These are phyloP conservation scores for Teinopalpus imperialis DNA, from an alignment of 2,888 invertebrate genomes.

Conservation along the genomic window DNA sequence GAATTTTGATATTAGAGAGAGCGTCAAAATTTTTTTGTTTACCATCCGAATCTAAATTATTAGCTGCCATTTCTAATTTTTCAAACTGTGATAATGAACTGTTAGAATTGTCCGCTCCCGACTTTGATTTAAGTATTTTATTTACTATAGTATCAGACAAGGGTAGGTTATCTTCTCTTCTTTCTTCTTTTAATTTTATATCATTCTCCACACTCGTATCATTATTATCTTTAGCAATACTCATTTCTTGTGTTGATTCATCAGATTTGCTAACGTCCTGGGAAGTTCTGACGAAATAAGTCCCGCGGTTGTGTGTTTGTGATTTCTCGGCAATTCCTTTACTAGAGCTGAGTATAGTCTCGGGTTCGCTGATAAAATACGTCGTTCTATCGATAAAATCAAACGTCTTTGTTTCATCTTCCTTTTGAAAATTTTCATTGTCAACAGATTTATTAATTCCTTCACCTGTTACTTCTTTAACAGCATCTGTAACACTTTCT, in stretches of 20 bases:
- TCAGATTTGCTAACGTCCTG: constrained; percentile 16
- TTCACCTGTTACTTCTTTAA: too few relatives aligned
- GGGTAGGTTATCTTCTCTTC: neutral
- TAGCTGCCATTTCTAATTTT: constrained; percentile 51
- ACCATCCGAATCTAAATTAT: constrained; percentile 29
- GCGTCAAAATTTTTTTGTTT: constrained; percentile 30
- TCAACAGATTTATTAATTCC: constrained; percentile 7
- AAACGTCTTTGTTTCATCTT: constrained; percentile 24
- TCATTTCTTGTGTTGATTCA: neutral
- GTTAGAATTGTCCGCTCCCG: constrained; percentile 37
- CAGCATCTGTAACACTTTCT: too few relatives aligned
- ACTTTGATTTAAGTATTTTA: constrained; percentile 44
- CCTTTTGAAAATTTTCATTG: constrained; percentile 22
- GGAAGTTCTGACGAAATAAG: constrained; percentile 19
- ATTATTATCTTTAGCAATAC: neutral
- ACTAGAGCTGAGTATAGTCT: constrained; percentile 16
- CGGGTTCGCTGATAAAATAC: constrained; percentile 37
- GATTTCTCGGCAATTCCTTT: constrained; percentile 15
- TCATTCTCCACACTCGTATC: too few relatives aligned
- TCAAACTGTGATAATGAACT: constrained; percentile 59
- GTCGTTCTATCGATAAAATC: constrained; percentile 34
- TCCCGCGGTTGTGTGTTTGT: constrained; percentile 5
- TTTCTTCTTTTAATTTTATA: constrained; percentile 11
- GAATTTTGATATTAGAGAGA: constrained; percentile 41
- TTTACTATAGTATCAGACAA: constrained; percentile 40